A percentile compares a stretch with the other conserved stretches of the same genome.
Evolutionary conservation across 2,888 invertebrate genomes (phyloP).

Genomic region (Byasa hedistus): DNA sequence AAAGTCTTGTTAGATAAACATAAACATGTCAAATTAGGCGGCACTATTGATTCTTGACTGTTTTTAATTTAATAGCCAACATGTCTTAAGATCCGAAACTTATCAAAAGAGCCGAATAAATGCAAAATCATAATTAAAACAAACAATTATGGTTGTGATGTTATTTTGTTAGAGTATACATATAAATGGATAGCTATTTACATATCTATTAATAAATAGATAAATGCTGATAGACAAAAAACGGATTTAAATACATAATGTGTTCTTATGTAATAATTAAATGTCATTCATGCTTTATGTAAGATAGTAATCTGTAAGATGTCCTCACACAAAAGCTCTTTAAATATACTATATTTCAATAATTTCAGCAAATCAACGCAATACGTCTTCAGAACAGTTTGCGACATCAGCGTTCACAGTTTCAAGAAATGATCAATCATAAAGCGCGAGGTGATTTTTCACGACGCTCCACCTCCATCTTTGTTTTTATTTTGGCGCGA

Average conservation of each 20-base stretch:
- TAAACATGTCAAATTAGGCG: conserved; percentile 18
- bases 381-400: conserved; percentile 56
- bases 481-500: conserved; percentile 71
- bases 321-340: not conserved
- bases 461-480: conserved; percentile 55
- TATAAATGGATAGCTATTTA: not conserved
- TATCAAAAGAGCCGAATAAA: conserved; percentile 20
- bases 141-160: not conserved
- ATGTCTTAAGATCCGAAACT: conserved; percentile 3
- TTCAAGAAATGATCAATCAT: conserved; percentile 78
- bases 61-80: conserved; percentile 1
- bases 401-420: conserved; percentile 44
- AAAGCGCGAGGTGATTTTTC: conserved; percentile 74
- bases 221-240: too few species aligned
- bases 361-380: conserved; percentile 71
- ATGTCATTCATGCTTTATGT: too few species aligned
- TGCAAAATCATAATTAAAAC: conserved; percentile 2
- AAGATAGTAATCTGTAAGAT: not conserved
- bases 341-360: conserved; percentile 58
- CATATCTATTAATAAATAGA: too few species aligned
- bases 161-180: not conserved
- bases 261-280: too few species aligned
- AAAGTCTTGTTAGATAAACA: too few species aligned
- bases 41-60: conserved; percentile 17
- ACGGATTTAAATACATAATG: too few species aligned